These are phyloP conservation scores for Himalopsyche tibetana DNA, from an alignment of 2,888 invertebrate genomes.

Conservation along the genomic window DNA sequence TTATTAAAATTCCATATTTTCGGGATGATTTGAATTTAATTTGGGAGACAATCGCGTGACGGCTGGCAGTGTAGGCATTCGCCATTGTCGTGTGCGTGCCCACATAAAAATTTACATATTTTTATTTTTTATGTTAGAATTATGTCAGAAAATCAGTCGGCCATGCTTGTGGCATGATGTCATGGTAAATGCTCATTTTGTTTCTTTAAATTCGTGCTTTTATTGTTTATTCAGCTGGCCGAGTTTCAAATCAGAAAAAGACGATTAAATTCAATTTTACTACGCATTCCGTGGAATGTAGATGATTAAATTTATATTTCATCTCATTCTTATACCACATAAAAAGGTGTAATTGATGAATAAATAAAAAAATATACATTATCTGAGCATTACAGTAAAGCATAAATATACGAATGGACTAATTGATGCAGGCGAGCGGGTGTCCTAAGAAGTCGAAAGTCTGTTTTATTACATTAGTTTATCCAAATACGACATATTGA, in stretches of 20 bases:
- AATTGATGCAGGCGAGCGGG: too few relatives aligned
- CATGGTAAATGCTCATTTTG: not conserved
- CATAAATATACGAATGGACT: too few relatives aligned
- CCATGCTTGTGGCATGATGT: constrained; percentile 15
- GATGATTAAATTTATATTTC: too few relatives aligned
- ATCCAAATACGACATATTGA: too few relatives aligned
- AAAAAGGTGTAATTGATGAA: too few relatives aligned
- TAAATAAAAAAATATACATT: too few relatives aligned
- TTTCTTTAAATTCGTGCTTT: not conserved
- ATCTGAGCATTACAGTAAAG: too few relatives aligned
- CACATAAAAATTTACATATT: constrained; percentile 30
- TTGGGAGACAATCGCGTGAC: constrained; percentile 18
- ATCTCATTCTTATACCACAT: too few relatives aligned
- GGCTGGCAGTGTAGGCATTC: not conserved
- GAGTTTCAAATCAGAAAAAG: not conserved
- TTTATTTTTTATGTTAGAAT: constrained; percentile 3
- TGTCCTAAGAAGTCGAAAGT: too few relatives aligned
- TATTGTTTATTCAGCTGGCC: constrained; percentile 25
- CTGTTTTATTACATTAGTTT: too few relatives aligned
- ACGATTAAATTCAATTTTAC: not conserved
- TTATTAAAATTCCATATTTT: constrained; percentile 31
- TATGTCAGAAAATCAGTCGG: constrained; percentile 20
- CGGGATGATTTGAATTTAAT: constrained; percentile 26
- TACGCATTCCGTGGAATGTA: too few relatives aligned
- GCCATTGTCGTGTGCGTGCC: constrained; percentile 13